phyloP scores from a whole-genome alignment of 2,113 vertebrate genomes.

The Genyomyrus donnyi region DNA sequence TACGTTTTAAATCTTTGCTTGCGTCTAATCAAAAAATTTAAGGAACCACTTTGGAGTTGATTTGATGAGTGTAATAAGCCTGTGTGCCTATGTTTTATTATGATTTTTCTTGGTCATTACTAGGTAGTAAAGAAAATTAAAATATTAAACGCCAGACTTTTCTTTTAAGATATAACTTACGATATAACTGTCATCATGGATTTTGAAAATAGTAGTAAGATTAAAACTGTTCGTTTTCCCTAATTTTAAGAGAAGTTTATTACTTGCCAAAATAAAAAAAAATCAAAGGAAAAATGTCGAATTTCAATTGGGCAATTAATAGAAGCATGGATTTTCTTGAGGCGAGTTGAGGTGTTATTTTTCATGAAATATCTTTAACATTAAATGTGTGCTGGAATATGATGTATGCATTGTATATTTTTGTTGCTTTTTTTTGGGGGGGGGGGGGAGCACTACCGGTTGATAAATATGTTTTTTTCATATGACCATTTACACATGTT shows the following conservation, averaged over 20 bases:
- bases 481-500: not conserved
- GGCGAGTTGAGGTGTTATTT: not conserved
- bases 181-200: not conserved
- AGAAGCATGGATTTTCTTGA: not conserved
- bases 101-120: not conserved
- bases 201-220: not conserved
- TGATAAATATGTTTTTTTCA: not conserved
- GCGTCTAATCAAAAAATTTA: not conserved
- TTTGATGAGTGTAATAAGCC: not conserved
- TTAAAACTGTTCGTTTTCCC: not conserved
- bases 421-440: no score
- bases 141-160: not conserved
- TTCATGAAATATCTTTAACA: not conserved
- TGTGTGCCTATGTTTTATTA: not conserved
- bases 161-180: not conserved
- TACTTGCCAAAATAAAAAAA: not conserved
- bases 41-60: not conserved
- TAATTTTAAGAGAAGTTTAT: not conserved
- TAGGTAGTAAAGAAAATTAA: not conserved
- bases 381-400: not conserved
- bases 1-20: not conserved
- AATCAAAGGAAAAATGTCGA: not conserved
- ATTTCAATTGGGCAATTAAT: not conserved
- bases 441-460: not conserved
- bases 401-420: not conserved